Evolutionary conservation across 1,140 invertebrate species (phyloP), one percentile per base, ranked within the genome.

Genomic region (Hyles euphorbiae): DNA sequence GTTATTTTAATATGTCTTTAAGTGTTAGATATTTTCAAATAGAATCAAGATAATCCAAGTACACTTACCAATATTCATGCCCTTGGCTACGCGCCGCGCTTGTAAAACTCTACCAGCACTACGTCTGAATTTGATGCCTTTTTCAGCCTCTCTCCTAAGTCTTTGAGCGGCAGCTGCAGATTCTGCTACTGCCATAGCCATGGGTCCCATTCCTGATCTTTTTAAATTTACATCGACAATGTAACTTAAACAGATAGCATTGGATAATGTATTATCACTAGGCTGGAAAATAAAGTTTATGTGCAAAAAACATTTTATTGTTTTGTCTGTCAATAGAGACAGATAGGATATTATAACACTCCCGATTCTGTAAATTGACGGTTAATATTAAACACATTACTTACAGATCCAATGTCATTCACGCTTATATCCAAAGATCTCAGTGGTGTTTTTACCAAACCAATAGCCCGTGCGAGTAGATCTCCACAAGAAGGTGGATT

Each of bases 401-500:
- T 59, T 73, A 86, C 86, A 10, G 80, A 77, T 52, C 86, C 86
- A 68, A 88, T 84, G 46, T 88, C 65, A 72, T 88, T 88, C 7
- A 88, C 84, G 58, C 86, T 88, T 60, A 88, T 76, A 51, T 88
- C 83, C 60, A 88, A 71, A 12, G 73, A 72, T 48, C 86, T 67
- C 47, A 88, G 61, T 6, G 86, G 86, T 11, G 86, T 88, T 66
- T 84, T 88, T 3, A 83, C 78, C 53, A 87, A 65, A 10, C 84
- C 86, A 51, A 88, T 87, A 9, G 86, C 83, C 66, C 86, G 73
- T 47, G 84, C 86, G 52, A 87, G 57, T 56, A 89, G 67, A 50
- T 89, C 84, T 12, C 83, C 86, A 74, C 86, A 89, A 6, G 83
- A 83, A 44, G 84, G 87, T 43, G 81, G 79, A 68, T 76, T 83